Percentiles rank a stretch among this genome's conserved stretches.
Evolutionary conservation across 1,140 invertebrate genomes (phyloP).

Genomic region (Trypoxylus dichotomus): DNA sequence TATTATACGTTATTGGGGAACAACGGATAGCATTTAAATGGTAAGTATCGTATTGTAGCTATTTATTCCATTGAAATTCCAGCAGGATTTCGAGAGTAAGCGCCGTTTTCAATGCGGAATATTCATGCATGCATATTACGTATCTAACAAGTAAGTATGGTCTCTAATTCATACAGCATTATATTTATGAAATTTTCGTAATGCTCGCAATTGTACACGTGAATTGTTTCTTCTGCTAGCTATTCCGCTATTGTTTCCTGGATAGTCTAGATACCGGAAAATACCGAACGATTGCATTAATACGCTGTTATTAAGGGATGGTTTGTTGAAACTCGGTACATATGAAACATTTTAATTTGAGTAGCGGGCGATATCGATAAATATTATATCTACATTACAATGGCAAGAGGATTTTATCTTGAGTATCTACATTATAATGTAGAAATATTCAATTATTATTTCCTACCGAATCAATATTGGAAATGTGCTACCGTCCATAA

Average conservation of each 20-base stretch:
- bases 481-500: no score
- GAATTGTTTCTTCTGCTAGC: background rate
- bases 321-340: no score
- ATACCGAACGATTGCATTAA: background rate
- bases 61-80: background rate
- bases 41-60: background rate
- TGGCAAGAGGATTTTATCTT: no score
- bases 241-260: background rate
- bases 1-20: background rate
- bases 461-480: no score
- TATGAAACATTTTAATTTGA: no score
- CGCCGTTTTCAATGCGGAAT: background rate
- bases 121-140: no score
- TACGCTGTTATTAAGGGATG: no score
- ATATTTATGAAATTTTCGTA: slow-evolving; percentile 3
- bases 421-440: no score
- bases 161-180: background rate
- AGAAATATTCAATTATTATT: no score
- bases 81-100: background rate
- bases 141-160: no score
- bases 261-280: background rate
- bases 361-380: no score
- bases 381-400: no score
- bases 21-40: background rate
- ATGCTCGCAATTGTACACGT: background rate